Evolutionary conservation across 2,797 vertebrate species (phyloP).

Genomic region (Neostethus bicornis): DNA sequence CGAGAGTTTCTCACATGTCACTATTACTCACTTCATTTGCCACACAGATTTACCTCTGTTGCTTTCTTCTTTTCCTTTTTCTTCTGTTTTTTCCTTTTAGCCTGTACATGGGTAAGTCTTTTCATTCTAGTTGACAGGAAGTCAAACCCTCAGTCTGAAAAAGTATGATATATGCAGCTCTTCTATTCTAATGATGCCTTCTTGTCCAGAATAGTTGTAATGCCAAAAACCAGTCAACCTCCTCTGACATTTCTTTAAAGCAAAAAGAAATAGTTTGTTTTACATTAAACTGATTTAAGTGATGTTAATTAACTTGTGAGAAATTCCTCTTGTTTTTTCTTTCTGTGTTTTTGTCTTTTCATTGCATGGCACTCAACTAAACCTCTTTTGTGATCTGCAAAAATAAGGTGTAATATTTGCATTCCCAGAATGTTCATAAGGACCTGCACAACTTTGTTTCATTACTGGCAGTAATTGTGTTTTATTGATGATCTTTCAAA

Average conservation of each 20-base stretch:
- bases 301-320: constrained; percentile 64
- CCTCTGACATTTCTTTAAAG: constrained; percentile 45
- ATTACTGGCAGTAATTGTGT: constrained; percentile 40
- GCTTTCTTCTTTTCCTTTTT: constrained; percentile 11
- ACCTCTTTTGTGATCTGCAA: constrained; percentile 12
- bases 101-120: constrained; percentile 43
- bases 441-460: constrained; percentile 31
- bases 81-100: constrained; percentile 28
- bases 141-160: constrained; percentile 29
- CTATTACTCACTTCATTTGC: constrained; percentile 43
- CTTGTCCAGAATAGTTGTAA: constrained; percentile 58
- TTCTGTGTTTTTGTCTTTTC: no score
- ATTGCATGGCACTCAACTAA: constrained; percentile 16
- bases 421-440: constrained; percentile 31
- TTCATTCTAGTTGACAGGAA: constrained; percentile 37
- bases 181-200: constrained; percentile 72
- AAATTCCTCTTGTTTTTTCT: constrained; percentile 21
- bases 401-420: constrained; percentile 21
- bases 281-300: constrained; percentile 35
- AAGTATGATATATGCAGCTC: constrained; percentile 52
- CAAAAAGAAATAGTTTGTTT: constrained; percentile 46
- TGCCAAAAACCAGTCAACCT: constrained; percentile 60
- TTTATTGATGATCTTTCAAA: constrained; percentile 52
- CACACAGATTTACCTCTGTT: constrained; percentile 12
- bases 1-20: constrained; percentile 27